Conservation (phyloP, 2,888 invertebrate species). For the Tenthredo mesomela region DNA sequence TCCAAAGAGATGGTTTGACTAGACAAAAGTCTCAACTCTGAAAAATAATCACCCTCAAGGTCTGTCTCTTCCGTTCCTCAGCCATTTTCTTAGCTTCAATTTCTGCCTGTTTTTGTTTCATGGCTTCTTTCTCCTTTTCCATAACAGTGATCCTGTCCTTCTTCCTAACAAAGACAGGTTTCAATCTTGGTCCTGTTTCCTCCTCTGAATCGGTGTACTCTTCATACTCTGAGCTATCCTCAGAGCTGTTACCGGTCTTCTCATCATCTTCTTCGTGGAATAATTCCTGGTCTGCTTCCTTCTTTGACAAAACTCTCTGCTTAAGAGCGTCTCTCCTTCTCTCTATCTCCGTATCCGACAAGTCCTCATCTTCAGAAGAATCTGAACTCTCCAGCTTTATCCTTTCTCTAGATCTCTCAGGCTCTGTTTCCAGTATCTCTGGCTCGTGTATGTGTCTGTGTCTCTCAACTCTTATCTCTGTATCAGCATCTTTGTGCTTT, state of each 20-base stretch:
- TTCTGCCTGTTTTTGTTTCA: slow-evolving; percentile 91
- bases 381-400: slow-evolving; percentile 77
- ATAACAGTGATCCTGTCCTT: slow-evolving; percentile 96
- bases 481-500: slow-evolving; percentile 74
- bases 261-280: slow-evolving; percentile 88
- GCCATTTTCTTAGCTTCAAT: slow-evolving; percentile 90
- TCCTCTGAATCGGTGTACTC: slow-evolving; percentile 94
- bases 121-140: slow-evolving; percentile 94
- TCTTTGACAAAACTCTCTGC: slow-evolving; percentile 84
- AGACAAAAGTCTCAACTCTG: background rate
- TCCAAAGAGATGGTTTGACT: background rate
- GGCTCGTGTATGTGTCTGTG: slow-evolving; percentile 85
- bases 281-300: slow-evolving; percentile 86
- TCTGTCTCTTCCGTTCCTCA: slow-evolving; percentile 93
- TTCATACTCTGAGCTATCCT: slow-evolving; percentile 90
- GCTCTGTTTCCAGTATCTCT: slow-evolving; percentile 83
- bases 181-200: slow-evolving; percentile 94
- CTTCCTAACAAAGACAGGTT: slow-evolving; percentile 96
- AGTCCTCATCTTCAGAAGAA: slow-evolving; percentile 84
- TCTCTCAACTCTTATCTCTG: slow-evolving; percentile 80
- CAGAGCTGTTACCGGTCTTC: slow-evolving; percentile 78
- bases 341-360: slow-evolving; percentile 93
- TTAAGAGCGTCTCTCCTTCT: slow-evolving; percentile 86
- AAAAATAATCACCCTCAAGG: slow-evolving; percentile 82
- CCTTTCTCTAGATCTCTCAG: slow-evolving; percentile 80